A percentile compares a stretch with the other conserved stretches of the same genome.
Conservation (phyloP, 1,140 invertebrate genomes). For the Battus philenor region DNA sequence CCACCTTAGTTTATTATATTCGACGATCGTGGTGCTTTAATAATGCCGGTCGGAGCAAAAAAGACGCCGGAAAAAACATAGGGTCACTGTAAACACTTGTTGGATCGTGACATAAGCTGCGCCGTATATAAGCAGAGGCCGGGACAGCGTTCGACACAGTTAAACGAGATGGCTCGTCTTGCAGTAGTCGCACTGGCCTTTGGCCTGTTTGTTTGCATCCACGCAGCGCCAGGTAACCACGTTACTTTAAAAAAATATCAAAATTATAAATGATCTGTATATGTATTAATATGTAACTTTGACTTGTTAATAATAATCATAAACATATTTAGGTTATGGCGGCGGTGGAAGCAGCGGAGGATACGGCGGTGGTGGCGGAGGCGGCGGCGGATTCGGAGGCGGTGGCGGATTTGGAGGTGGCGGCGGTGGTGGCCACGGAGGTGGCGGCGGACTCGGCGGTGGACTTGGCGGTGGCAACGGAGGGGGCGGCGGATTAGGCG, state of each 20-base stretch:
- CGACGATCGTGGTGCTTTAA: background rate
- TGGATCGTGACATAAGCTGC: constrained; percentile 3
- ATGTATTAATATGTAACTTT: too few relatives aligned
- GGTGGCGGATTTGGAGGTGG: constrained; percentile 21
- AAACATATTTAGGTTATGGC: constrained; percentile 7
- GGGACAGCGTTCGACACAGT: constrained; percentile 2
- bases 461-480: constrained; percentile 25
- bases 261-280: background rate
- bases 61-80: constrained; percentile 4
- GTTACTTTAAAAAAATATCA: background rate
- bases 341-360: constrained; percentile 19
- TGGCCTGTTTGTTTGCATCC: constrained; percentile 13
- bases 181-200: constrained; percentile 7
- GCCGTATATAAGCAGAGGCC: constrained; percentile 4
- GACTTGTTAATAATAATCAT: background rate
- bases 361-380: constrained; percentile 20
- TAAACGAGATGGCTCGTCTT: constrained; percentile 7
- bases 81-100: constrained; percentile 4
- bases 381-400: constrained; percentile 20
- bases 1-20: constrained; percentile 2
- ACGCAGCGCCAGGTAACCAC: constrained; percentile 9
- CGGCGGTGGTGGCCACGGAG: constrained; percentile 19
- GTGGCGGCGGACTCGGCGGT: constrained; percentile 21
- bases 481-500: constrained; percentile 20
- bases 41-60: background rate